A percentile compares a stretch with the other conserved stretches of the same genome.
Conservation (phyloP, 2,797 vertebrate genomes). For the Cynopterus sphinx region DNA sequence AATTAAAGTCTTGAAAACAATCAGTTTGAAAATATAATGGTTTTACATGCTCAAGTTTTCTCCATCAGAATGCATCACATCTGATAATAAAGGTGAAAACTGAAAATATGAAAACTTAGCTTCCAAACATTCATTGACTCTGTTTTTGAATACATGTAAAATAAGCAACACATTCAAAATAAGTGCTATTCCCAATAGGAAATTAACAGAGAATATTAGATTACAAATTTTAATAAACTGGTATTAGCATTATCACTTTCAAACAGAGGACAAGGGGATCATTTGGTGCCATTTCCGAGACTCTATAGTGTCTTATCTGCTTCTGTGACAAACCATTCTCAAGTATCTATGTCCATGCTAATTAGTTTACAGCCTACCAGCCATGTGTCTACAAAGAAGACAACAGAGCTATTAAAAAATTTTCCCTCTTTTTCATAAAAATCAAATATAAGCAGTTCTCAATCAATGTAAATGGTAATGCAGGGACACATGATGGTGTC, state of each 20-base stretch:
- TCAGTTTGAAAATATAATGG: conserved; percentile 34
- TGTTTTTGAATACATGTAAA: conserved; percentile 60
- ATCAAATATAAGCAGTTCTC: conserved; percentile 44
- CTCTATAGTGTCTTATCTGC: conserved; percentile 23
- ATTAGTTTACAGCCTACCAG: conserved; percentile 28
- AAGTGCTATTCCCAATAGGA: conserved; percentile 49
- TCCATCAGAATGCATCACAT: conserved; percentile 33
- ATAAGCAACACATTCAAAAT: conserved; percentile 60
- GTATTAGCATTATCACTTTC: conserved; percentile 54
- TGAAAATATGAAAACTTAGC: conserved; percentile 54
- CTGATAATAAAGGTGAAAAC: conserved; percentile 58
- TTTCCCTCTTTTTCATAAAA: conserved; percentile 46
- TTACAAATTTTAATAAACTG: conserved; percentile 66
- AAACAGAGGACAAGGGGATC: conserved; percentile 20
- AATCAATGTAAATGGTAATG: conserved; percentile 8
- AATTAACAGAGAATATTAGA: conserved; percentile 56
- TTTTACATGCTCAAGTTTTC: conserved; percentile 53
- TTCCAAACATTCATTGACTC: conserved; percentile 30
- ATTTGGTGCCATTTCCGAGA: conserved; percentile 39
- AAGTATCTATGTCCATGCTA: conserved; percentile 42
- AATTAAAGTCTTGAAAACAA: conserved; percentile 63
- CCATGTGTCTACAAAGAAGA: conserved; percentile 7
- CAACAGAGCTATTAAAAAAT: conserved; percentile 28
- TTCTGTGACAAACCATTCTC: conserved; percentile 41
- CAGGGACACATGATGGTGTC: conserved; percentile 12